Percentiles rank a stretch among this genome's conserved stretches.
These are phyloP conservation scores for Dolomedes plantarius DNA, from an alignment of 2,888 invertebrate genomes.

Conservation along the genomic window DNA sequence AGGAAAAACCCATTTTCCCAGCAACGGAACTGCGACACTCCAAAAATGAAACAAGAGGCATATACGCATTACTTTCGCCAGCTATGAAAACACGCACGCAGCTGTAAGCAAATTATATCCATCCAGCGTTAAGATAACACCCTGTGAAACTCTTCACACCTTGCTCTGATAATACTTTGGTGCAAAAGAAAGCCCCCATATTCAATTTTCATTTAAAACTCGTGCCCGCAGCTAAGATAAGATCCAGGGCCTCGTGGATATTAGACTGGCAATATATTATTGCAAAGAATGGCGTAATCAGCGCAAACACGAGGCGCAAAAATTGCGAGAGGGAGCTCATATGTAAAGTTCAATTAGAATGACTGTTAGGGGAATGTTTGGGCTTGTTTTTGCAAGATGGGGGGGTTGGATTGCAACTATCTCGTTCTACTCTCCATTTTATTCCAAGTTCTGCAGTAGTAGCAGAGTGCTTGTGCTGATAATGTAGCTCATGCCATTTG, in stretches of 20 bases:
- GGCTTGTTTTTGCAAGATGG: not conserved
- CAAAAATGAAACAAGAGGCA: slow-evolving; percentile 12
- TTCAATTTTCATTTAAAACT: slow-evolving; percentile 70
- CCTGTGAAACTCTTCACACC: slow-evolving; percentile 24
- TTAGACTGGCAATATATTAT: slow-evolving; percentile 46
- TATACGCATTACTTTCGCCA: not conserved
- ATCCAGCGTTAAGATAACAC: slow-evolving; percentile 24
- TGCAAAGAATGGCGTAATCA: slow-evolving; percentile 26
- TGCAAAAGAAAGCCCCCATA: slow-evolving; percentile 50
- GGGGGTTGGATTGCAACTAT: too few relatives aligned
- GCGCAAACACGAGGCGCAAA: slow-evolving; percentile 24
- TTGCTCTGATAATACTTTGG: slow-evolving; percentile 15
- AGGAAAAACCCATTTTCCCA: slow-evolving; percentile 2
- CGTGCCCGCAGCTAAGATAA: slow-evolving; percentile 22
- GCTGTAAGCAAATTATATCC: slow-evolving; percentile 33
- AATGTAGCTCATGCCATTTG: too few relatives aligned
- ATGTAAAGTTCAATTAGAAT: slow-evolving; percentile 37
- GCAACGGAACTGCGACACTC: not conserved
- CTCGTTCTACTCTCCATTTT: too few relatives aligned
- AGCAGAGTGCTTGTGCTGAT: too few relatives aligned
- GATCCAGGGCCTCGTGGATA: slow-evolving; percentile 30
- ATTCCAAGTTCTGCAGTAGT: too few relatives aligned
- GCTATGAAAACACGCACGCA: not conserved
- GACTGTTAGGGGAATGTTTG: not conserved
- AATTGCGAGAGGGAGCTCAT: slow-evolving; percentile 39